Evolutionary conservation across 2,797 vertebrate species (phyloP).

Genomic region (Dicrostonyx torquatus): DNA sequence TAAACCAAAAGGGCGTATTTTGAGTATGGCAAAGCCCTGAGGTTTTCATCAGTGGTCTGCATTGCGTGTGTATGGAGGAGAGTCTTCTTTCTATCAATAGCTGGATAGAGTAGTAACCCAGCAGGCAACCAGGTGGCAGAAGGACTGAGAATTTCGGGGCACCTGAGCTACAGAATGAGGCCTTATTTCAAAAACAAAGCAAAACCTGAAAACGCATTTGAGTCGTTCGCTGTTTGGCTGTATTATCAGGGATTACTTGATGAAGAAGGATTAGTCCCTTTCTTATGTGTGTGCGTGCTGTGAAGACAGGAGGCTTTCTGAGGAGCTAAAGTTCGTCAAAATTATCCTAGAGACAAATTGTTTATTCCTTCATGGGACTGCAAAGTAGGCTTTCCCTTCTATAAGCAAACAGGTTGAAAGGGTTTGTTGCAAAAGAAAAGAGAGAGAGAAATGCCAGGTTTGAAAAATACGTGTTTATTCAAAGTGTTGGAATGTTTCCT

Average conservation of each 20-base stretch:
- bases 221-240: constrained; percentile 12
- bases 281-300: background rate
- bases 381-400: constrained; percentile 40
- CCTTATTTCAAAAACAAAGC: background rate
- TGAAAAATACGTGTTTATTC: constrained; percentile 57
- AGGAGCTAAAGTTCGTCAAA: constrained; percentile 42
- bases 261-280: background rate
- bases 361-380: constrained; percentile 47
- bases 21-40: background rate
- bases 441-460: constrained; percentile 18
- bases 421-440: constrained; percentile 42
- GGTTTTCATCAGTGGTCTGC: background rate
- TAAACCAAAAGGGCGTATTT: background rate
- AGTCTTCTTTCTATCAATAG: constrained; percentile 42
- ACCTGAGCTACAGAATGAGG: background rate
- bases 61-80: background rate
- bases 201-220: background rate
- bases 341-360: constrained; percentile 32
- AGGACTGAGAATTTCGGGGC: background rate
- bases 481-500: constrained; percentile 6
- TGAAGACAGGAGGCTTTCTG: background rate
- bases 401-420: constrained; percentile 40
- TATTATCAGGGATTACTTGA: background rate
- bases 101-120: background rate
- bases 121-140: background rate